Percentiles rank a stretch among this genome's conserved stretches.
Conservation (phyloP, 2,797 vertebrate species). For the Ctenopoma kingsleyae region DNA sequence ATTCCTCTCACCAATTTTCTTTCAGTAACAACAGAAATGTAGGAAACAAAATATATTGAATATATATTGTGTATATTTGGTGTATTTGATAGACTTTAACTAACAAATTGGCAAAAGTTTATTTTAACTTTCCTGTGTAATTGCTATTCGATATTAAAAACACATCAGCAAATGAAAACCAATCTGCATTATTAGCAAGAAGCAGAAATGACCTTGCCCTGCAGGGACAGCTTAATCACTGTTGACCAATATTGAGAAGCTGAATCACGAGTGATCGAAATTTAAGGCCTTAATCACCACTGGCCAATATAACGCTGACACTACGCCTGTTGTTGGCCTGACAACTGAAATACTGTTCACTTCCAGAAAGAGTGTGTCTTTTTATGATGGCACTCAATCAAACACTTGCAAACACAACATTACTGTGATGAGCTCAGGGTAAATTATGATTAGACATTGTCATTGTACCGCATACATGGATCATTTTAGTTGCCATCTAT, state of each 20-base stretch:
- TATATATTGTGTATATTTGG: not conserved
- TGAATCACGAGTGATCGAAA: constrained; percentile 65
- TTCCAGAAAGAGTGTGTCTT: constrained; percentile 57
- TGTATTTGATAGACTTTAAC: not conserved
- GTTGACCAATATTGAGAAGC: constrained; percentile 53
- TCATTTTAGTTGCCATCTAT: constrained; percentile 60
- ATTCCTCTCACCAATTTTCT: not conserved
- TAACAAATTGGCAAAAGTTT: constrained; percentile 17
- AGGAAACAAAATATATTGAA: not conserved
- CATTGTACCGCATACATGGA: constrained; percentile 45
- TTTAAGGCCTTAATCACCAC: constrained; percentile 73
- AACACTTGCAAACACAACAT: constrained; percentile 77
- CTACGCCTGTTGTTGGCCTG: constrained; percentile 34
- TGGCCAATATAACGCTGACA: constrained; percentile 46
- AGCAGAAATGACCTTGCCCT: constrained; percentile 57
- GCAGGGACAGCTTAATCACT: constrained; percentile 71
- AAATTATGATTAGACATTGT: constrained; percentile 60
- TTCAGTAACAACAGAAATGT: not conserved
- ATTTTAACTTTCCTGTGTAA: constrained; percentile 23
- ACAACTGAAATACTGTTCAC: constrained; percentile 64
- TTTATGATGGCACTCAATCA: constrained; percentile 74
- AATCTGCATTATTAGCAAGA: constrained; percentile 39
- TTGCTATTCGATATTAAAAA: constrained; percentile 46
- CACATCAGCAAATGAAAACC: constrained; percentile 41
- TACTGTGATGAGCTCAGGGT: constrained; percentile 58